phyloP scores from a whole-genome alignment of 2,888 invertebrate genomes.

The Petrolisthes cinctipes region DNA sequence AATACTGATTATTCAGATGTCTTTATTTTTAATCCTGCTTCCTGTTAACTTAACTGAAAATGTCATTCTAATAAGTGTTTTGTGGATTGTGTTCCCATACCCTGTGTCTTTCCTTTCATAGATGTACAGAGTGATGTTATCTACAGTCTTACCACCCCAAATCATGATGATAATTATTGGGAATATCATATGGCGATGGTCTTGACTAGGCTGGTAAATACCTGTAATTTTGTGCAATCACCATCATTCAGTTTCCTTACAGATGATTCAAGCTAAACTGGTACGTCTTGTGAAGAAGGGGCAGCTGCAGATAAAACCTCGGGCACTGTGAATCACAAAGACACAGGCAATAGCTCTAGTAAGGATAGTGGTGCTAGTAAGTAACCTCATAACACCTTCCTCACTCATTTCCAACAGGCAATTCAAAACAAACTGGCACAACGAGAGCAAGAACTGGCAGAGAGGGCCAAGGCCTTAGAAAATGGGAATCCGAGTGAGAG shows the following conservation, averaged over 20 bases:
- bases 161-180: no score
- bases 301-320: neutral
- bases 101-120: no score
- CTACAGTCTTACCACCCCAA: no score
- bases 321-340: neutral
- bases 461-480: constrained; percentile 69
- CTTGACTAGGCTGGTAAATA: no score
- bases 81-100: no score
- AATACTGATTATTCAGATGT: no score
- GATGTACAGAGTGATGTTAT: no score
- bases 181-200: no score
- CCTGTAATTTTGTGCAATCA: no score
- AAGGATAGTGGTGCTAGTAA: neutral
- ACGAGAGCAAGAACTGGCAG: constrained; percentile 72
- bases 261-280: neutral
- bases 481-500: constrained; percentile 67
- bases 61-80: no score
- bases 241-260: neutral
- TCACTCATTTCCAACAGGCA: constrained; percentile 68
- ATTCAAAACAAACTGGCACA: constrained; percentile 73
- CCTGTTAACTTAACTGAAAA: no score
- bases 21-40: no score
- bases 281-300: neutral
- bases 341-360: neutral
- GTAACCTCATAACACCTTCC: neutral